Conservation (phyloP, 2,797 vertebrate genomes). For the Xiphophorus birchmanni region DNA sequence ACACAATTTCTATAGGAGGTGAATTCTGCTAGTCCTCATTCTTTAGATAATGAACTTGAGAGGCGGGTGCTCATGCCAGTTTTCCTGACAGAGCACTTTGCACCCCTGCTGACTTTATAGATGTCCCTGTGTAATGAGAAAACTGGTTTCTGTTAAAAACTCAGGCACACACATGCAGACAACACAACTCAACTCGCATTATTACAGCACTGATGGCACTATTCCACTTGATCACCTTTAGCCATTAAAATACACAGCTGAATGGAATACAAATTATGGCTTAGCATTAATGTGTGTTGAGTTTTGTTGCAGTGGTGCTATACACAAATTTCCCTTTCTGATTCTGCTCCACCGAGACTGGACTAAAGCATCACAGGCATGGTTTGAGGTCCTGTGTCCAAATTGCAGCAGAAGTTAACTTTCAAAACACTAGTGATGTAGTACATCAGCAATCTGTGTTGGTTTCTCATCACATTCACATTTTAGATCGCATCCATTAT, state of each 20-base stretch:
- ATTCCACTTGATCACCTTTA: slow-evolving; percentile 42
- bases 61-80: slow-evolving; percentile 21
- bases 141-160: slow-evolving; percentile 24
- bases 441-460: slow-evolving; percentile 1
- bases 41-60: slow-evolving; percentile 13
- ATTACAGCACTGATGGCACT: slow-evolving; percentile 35
- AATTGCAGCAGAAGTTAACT: slow-evolving; percentile 1
- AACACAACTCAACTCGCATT: slow-evolving; percentile 21
- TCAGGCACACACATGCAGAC: not conserved
- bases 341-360: slow-evolving; percentile 10
- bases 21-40: not conserved
- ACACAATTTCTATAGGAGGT: not conserved
- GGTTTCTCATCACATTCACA: not conserved
- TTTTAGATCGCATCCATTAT: not conserved
- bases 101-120: slow-evolving; percentile 29
- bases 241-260: slow-evolving; percentile 43
- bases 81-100: slow-evolving; percentile 33
- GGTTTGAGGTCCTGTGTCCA: not conserved
- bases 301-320: slow-evolving; percentile 11
- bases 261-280: slow-evolving; percentile 33
- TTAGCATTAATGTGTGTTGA: slow-evolving; percentile 29
- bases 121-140: slow-evolving; percentile 39
- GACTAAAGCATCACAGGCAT: not conserved
- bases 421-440: not conserved
- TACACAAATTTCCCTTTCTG: slow-evolving; percentile 8